These are phyloP conservation scores for Vireo altiloquus DNA, from an alignment of 2,113 vertebrate species.

Conservation along the genomic window DNA sequence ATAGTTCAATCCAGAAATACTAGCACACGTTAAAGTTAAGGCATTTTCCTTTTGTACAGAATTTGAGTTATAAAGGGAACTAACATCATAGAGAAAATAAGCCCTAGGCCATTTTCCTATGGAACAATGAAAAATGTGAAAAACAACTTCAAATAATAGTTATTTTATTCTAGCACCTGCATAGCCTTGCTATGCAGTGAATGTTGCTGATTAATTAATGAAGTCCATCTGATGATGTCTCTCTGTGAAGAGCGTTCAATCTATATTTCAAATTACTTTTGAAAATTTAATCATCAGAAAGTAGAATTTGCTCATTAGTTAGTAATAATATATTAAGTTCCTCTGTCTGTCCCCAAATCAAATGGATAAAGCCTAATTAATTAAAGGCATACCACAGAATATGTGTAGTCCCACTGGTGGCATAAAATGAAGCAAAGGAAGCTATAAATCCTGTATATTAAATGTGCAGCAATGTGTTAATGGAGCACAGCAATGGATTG, in stretches of 20 bases:
- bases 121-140: neutral
- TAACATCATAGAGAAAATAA: neutral
- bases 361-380: slow-evolving; percentile 38
- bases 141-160: neutral
- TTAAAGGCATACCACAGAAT: neutral
- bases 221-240: slow-evolving; percentile 30
- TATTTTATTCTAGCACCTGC: neutral
- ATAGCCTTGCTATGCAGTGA: neutral
- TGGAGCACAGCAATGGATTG: neutral
- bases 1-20: neutral
- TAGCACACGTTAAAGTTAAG: neutral
- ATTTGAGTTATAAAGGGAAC: neutral
- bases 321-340: slow-evolving; percentile 62
- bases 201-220: slow-evolving; percentile 51
- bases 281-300: slow-evolving; percentile 56
- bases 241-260: neutral
- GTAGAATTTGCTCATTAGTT: slow-evolving; percentile 56
- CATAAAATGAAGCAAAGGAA: neutral
- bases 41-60: neutral
- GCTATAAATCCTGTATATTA: neutral
- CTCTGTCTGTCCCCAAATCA: neutral
- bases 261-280: slow-evolving; percentile 55
- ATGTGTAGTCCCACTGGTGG: neutral
- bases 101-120: neutral
- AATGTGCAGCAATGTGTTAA: neutral